These are phyloP conservation scores for Drosophila tropicalis DNA, from an alignment of 1,140 invertebrate species.

Conservation along the genomic window DNA sequence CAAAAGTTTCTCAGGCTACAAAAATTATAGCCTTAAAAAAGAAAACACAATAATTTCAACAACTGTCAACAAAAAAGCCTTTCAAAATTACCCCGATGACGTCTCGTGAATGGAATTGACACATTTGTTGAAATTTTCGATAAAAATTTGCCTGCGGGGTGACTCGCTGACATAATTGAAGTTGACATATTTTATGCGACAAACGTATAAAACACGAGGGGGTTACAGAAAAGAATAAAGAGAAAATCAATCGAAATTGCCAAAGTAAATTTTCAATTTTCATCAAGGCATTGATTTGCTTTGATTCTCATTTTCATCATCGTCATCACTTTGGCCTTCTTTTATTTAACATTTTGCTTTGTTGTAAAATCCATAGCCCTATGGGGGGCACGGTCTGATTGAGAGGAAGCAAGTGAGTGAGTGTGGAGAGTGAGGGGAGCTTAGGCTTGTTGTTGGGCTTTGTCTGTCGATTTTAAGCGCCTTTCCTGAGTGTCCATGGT, in stretches of 20 bases:
- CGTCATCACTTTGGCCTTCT: conserved; percentile 46
- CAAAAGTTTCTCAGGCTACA: conserved; percentile 4
- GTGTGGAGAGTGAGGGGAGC: conserved; percentile 15
- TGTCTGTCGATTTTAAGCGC: conserved; percentile 59
- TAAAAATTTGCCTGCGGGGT: conserved; percentile 49
- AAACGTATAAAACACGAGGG: neutral
- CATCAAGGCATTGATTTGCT: conserved; percentile 73
- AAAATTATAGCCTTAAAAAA: conserved; percentile 27
- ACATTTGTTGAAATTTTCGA: conserved; percentile 69
- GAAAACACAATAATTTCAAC: conserved; percentile 26
- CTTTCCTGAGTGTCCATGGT: conserved; percentile 44
- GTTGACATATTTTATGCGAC: conserved; percentile 75
- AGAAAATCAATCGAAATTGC: conserved; percentile 52
- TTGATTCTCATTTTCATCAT: conserved; percentile 74
- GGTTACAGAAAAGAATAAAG: conserved; percentile 10
- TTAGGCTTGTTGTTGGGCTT: conserved; percentile 55
- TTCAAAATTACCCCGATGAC: conserved; percentile 60
- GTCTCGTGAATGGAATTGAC: conserved; percentile 47
- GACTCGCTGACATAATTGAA: conserved; percentile 62
- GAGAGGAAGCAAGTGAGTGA: neutral
- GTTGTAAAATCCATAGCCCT: conserved; percentile 41
- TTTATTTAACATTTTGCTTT: conserved; percentile 72
- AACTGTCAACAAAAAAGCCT: conserved; percentile 66
- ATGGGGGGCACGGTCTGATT: conserved; percentile 4
- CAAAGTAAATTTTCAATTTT: conserved; percentile 80